Conservation (phyloP, 2,888 invertebrate genomes). For the Falcaria lacertinaria region DNA sequence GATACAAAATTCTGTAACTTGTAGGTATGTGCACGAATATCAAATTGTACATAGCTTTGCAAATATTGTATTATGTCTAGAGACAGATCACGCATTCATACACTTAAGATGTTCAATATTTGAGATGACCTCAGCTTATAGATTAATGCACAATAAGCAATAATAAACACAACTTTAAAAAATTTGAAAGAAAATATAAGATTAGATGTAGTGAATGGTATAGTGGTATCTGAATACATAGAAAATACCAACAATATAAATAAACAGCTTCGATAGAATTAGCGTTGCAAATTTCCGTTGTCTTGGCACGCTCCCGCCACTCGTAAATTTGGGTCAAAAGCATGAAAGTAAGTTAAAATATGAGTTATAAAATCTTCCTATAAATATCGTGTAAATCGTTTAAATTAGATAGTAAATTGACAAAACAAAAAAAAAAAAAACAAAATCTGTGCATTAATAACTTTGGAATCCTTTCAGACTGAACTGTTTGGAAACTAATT, state of each 20-base stretch:
- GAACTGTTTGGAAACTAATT: too few relatives aligned
- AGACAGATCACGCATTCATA: constrained; percentile 21
- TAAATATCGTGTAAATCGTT: too few relatives aligned
- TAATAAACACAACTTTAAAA: neutral
- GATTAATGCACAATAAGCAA: neutral
- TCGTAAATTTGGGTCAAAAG: neutral
- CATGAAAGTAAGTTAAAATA: neutral
- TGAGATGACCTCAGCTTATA: neutral
- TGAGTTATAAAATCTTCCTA: too few relatives aligned
- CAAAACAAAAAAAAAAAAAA: too few relatives aligned
- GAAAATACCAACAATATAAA: neutral
- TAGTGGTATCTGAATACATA: neutral
- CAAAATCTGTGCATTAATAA: too few relatives aligned
- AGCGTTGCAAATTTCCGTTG: neutral
- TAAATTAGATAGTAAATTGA: too few relatives aligned
- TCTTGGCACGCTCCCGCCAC: neutral
- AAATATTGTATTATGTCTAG: constrained; percentile 18
- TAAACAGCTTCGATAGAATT: neutral
- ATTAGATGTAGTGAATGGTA: neutral
- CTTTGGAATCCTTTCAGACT: too few relatives aligned
- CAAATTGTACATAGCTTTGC: constrained; percentile 29
- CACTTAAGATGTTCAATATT: neutral
- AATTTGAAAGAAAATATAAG: neutral
- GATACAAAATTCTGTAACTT: neutral
- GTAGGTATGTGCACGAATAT: constrained; percentile 42